Evolutionary conservation across 2,888 invertebrate genomes (phyloP), one percentile per base, ranked within the genome.

Genomic region (Hypselothyrea guttata): DNA sequence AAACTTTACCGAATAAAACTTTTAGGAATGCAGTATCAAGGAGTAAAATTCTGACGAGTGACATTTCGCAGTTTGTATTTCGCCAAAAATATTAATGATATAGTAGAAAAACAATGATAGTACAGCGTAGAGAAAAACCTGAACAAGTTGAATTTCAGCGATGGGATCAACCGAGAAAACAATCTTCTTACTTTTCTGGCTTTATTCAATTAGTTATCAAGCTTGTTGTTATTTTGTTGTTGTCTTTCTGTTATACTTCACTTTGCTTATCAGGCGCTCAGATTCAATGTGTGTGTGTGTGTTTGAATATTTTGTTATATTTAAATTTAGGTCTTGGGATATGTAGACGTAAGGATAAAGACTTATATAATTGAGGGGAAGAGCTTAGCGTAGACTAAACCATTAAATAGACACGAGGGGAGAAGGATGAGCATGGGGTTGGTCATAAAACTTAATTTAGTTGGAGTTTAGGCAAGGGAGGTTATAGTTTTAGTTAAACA

Each of bases 391-490:
- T 5, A 22, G 22, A 22, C 22, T 22, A 22, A 4, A 22, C 22
- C 22, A 22, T 22, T 22, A 5, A 22, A 5, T 22, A 22, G 3
- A 22, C 22, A 22, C 16, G 1, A 11, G 38, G 18, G 38, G 7
- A 4, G 12, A 7, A 1, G 12, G 37, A n/a, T n/a, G 15, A 3
- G 27, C 33, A 38, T 16, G 27, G 16, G 18, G 9, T 38, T n/a
- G 11, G 15, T 27, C 16, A 11, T 9, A 13, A 13, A 13, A 12
- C 12, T 34, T 13, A 12, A 7, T 12, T 34, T 11, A 27, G 9
- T 44, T 52, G 52, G 54, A 65, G 13, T 54, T 59, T 46, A 57
- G 54, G 47, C 41, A 71, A 52, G 44, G 48, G 31, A 5, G 22
- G 22, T 22, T 48, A 52, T 47, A 40, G 44, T 31, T 42, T 27